Conservation (phyloP, 2,797 vertebrate species). For the Phrynocephalus guinanensis region DNA sequence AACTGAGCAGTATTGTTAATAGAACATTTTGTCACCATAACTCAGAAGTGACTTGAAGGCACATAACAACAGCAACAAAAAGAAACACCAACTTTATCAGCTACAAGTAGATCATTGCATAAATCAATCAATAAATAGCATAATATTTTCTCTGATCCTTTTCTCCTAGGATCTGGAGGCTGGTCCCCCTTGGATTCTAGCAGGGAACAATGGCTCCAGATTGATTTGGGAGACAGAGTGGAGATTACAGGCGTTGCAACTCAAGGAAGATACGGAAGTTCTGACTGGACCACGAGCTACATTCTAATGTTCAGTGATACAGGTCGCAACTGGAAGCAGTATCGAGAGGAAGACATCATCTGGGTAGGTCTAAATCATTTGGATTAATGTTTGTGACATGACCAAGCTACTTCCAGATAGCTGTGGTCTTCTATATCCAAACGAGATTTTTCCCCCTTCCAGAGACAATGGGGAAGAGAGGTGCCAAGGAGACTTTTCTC, state of each 20-base stretch:
- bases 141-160: conserved; percentile 23
- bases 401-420: not conserved
- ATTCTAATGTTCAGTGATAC: conserved; percentile 92
- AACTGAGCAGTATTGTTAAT: no score
- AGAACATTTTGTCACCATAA: no score
- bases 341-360: conserved; percentile 87
- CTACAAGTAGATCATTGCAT: not conserved
- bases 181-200: conserved; percentile 88
- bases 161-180: conserved; percentile 87
- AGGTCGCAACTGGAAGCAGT: conserved; percentile 91
- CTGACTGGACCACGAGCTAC: conserved; percentile 92
- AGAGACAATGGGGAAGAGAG: not conserved
- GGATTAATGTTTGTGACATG: not conserved
- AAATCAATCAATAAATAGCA: not conserved
- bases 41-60: no score
- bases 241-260: conserved; percentile 88
- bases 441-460: not conserved
- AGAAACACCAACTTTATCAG: not conserved
- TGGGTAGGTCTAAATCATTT: conserved; percentile 82
- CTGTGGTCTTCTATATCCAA: not conserved
- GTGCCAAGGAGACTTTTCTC: not conserved
- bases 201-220: conserved; percentile 89
- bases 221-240: conserved; percentile 89
- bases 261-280: conserved; percentile 90
- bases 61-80: not conserved